These are phyloP conservation scores for Amiota mariae DNA, from an alignment of 2,888 invertebrate species.

Conservation along the genomic window DNA sequence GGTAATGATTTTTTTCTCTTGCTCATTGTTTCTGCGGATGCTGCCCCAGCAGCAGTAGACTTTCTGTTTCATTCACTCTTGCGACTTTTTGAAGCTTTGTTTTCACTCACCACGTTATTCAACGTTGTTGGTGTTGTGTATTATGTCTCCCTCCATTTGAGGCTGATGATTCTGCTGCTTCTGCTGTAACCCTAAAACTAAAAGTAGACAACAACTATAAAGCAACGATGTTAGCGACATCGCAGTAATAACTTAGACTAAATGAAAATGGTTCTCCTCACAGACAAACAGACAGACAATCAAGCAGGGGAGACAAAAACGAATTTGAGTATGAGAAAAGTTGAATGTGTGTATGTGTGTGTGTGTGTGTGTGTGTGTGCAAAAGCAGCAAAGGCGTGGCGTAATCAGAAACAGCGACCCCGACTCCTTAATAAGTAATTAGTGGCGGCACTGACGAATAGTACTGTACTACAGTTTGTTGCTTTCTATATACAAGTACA, in stretches of 20 bases:
- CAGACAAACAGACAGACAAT: too few relatives aligned
- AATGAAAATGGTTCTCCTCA: slow-evolving; percentile 25
- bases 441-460: slow-evolving; percentile 8
- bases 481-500: slow-evolving; percentile 20
- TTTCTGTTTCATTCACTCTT: slow-evolving; percentile 52
- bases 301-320: not conserved
- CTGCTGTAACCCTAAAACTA: slow-evolving; percentile 52
- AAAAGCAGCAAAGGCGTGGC: slow-evolving; percentile 58
- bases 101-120: slow-evolving; percentile 10
- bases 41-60: not conserved
- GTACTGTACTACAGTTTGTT: slow-evolving; percentile 24
- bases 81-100: slow-evolving; percentile 38
- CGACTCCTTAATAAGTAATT: slow-evolving; percentile 20
- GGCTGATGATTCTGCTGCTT: not conserved
- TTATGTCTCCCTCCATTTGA: slow-evolving; percentile 11
- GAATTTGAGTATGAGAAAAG: not conserved
- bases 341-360: too few relatives aligned
- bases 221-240: too few relatives aligned
- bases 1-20: slow-evolving; percentile 56
- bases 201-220: not conserved
- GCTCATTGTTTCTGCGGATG: slow-evolving; percentile 52
- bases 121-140: slow-evolving; percentile 11
- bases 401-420: slow-evolving; percentile 44
- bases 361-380: not conserved
- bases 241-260: not conserved